Percentiles rank a stretch among this genome's conserved stretches.
These are phyloP conservation scores for Mesaphorura yosii DNA, from an alignment of 1,140 invertebrate genomes.

Conservation along the genomic window DNA sequence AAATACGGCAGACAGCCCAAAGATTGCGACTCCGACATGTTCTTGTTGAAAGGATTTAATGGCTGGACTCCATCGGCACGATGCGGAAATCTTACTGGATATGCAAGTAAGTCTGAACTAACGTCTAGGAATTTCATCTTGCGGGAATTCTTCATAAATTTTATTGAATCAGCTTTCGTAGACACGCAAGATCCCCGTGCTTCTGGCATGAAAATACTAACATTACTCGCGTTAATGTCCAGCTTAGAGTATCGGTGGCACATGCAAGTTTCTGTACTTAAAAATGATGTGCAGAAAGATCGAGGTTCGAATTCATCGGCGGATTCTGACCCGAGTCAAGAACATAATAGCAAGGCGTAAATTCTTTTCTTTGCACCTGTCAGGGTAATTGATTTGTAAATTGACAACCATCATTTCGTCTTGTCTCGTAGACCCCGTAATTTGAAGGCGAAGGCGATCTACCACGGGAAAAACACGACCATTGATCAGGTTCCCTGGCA, in stretches of 20 bases:
- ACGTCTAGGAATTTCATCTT: background rate
- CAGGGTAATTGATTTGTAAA: background rate
- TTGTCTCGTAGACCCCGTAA: background rate
- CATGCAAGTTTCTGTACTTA: slow-evolving; percentile 1
- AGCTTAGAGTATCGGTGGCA: slow-evolving; percentile 8
- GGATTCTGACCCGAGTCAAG: background rate
- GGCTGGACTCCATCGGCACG: slow-evolving; percentile 13
- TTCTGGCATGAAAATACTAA: slow-evolving; percentile 1
- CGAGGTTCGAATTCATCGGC: background rate
- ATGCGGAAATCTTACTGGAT: slow-evolving; percentile 17
- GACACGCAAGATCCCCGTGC: background rate
- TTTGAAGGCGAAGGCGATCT: background rate
- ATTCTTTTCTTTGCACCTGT: background rate
- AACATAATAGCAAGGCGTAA: background rate
- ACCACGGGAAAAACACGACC: background rate
- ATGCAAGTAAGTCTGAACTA: slow-evolving; percentile 1
- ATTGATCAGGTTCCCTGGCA: slow-evolving; percentile 1
- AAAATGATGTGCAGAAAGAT: background rate
- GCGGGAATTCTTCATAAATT: background rate
- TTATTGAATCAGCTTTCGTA: background rate
- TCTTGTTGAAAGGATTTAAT: slow-evolving; percentile 12
- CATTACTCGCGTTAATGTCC: slow-evolving; percentile 10
- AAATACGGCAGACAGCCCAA: background rate
- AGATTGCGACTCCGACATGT: slow-evolving; percentile 16
- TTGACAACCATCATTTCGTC: background rate